Percentiles rank a stretch among this genome's conserved stretches.
These are phyloP conservation scores for Urosaurus nigricauda DNA, from an alignment of 2,797 vertebrate genomes.

Conservation along the genomic window DNA sequence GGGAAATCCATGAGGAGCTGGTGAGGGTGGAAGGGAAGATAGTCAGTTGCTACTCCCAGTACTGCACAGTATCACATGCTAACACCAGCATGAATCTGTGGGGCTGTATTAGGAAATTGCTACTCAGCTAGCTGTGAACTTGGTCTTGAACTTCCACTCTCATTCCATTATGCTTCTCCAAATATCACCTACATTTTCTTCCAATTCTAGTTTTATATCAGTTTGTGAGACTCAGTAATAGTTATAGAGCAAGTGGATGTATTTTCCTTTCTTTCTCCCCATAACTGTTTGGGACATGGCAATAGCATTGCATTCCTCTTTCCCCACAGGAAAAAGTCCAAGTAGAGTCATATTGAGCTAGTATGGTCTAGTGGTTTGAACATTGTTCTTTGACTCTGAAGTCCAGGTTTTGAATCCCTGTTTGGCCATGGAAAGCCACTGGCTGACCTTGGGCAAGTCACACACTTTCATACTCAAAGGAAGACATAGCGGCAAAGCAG, in stretches of 20 bases:
- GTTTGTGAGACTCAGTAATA: not conserved
- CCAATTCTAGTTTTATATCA: not conserved
- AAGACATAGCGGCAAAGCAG: too few species aligned
- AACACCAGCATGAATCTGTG: not conserved
- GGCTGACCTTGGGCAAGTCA: too few species aligned
- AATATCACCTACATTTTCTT: not conserved
- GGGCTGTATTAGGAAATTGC: not conserved
- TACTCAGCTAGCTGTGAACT: not conserved
- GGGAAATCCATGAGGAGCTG: not conserved
- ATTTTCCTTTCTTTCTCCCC: not conserved
- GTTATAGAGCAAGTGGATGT: not conserved
- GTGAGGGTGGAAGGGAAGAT: not conserved
- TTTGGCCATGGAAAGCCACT: too few species aligned
- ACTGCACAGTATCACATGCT: not conserved
- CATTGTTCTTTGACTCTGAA: too few species aligned
- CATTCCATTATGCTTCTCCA: not conserved
- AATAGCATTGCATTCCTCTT: not conserved
- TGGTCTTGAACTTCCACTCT: not conserved
- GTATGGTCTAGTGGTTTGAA: too few species aligned
- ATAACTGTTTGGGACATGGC: not conserved
- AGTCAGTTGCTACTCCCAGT: not conserved
- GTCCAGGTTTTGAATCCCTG: too few species aligned
- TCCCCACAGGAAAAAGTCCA: not conserved
- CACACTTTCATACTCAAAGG: too few species aligned
- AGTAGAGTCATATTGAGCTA: not conserved